phyloP scores from a whole-genome alignment of 2,888 invertebrate genomes.

The Drosophila glabriapex region DNA sequence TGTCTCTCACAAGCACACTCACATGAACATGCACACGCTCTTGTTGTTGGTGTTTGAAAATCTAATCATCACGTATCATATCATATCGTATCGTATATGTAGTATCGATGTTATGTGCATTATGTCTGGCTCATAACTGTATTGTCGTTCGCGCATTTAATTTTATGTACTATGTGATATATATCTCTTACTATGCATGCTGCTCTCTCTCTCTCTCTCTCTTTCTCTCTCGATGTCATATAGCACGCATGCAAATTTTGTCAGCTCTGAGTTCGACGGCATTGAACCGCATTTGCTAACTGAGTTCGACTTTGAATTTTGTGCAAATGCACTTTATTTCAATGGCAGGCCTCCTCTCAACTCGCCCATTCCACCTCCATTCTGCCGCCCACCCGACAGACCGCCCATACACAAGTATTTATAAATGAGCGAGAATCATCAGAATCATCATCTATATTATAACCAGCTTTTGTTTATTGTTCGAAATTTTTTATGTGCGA shows the following conservation, averaged over 20 bases:
- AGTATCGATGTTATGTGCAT: constrained; percentile 55
- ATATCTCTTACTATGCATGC: background rate
- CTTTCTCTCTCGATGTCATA: background rate
- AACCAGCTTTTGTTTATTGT: constrained; percentile 19
- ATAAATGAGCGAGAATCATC: constrained; percentile 1
- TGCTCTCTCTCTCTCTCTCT: background rate
- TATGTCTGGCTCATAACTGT: constrained; percentile 57
- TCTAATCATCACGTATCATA: constrained; percentile 71
- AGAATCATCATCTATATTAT: constrained; percentile 16
- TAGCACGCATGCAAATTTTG: background rate
- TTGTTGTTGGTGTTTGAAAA: constrained; percentile 56
- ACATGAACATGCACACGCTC: constrained; percentile 14
- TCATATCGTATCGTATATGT: constrained; percentile 45
- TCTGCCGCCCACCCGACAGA: background rate
- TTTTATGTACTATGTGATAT: background rate
- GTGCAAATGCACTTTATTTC: constrained; percentile 51
- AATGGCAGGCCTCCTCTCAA: background rate
- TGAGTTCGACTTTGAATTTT: constrained; percentile 68
- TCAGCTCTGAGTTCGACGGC: constrained; percentile 30
- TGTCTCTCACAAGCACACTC: constrained; percentile 35
- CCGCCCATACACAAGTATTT: background rate
- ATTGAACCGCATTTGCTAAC: constrained; percentile 57
- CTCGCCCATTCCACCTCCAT: background rate
- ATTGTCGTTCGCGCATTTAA: constrained; percentile 26
- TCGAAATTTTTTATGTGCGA: background rate